These are phyloP conservation scores for Cephus pygmeus DNA, from an alignment of 2,888 invertebrate species.

Conservation along the genomic window DNA sequence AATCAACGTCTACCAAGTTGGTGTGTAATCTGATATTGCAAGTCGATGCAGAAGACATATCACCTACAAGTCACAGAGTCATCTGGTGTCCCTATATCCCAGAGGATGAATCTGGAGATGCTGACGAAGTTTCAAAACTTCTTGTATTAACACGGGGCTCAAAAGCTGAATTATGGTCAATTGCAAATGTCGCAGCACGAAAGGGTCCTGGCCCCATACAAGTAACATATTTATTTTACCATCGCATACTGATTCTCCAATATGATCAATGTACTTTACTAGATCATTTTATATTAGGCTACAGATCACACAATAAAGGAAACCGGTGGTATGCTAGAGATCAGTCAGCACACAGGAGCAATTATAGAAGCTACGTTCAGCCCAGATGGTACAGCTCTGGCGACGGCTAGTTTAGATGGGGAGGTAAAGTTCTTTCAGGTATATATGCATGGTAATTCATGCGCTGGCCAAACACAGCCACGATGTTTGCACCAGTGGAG, in stretches of 20 bases:
- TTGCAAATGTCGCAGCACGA: slow-evolving; percentile 50
- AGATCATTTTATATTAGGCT: slow-evolving; percentile 39
- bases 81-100: slow-evolving; percentile 96
- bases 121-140: slow-evolving; percentile 79
- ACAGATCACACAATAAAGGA: slow-evolving; percentile 51
- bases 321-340: slow-evolving; percentile 66
- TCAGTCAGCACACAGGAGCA: slow-evolving; percentile 72
- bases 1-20: slow-evolving; percentile 64
- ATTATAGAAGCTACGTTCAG: slow-evolving; percentile 91
- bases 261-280: slow-evolving; percentile 18
- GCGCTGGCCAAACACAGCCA: slow-evolving; percentile 67
- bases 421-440: slow-evolving; percentile 93
- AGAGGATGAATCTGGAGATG: slow-evolving; percentile 68
- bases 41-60: slow-evolving; percentile 66
- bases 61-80: slow-evolving; percentile 75
- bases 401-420: slow-evolving; percentile 90
- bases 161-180: slow-evolving; percentile 68
- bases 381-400: slow-evolving; percentile 94
- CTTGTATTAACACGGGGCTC: slow-evolving; percentile 84
- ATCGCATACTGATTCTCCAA: not conserved
- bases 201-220: slow-evolving; percentile 45
- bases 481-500: slow-evolving; percentile 93
- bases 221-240: slow-evolving; percentile 26
- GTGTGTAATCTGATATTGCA: slow-evolving; percentile 73
- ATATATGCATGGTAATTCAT: slow-evolving; percentile 74